Evolutionary conservation across 23 tunicate species (phyloP), one percentile per base, ranked within the genome.

Genomic region (Styela clava): DNA sequence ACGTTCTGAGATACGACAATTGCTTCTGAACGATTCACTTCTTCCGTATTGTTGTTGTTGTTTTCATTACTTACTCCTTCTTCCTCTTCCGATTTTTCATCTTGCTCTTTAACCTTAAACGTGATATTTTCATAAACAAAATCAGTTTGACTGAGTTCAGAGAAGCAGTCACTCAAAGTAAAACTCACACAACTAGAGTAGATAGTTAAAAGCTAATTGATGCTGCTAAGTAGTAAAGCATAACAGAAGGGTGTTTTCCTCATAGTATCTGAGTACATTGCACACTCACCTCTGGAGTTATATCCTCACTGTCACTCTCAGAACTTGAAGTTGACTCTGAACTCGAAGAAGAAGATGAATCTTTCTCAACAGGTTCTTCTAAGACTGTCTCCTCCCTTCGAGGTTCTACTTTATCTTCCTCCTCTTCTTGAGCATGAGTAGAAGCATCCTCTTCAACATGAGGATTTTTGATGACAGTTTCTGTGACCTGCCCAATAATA

Each of bases 21-120:
- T 21, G 31, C 65, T 22, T 44, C 26, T 44, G 56, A 44, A 21
- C 44, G 31, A 36, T 21, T 28, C 5, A 23, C 84, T 9, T 78
- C 82, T 35, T 52, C 69, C 7, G 37, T 18, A 52, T 76, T 76
- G 81, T 76, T 76, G 26, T 76, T 76, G 32, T 72, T 72, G 65
- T 76, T 76, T 52, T 76, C 81, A 44, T 76, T 76, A 22, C 22
- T 32, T 34, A 12, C 78, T 32, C 29, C 78, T n/a, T 72, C 30
- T 65, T 65, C 30, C 18, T 5, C 70, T 65, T 65, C 31, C 7
- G 12, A 7, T 44, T 44, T 44, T 44, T 44, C 56, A 44, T 44
- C 56, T 12, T 5, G 9, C 56, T 44, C 12, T 44, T 44, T 44
- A 12, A n/a, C n/a, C n/a, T n/a, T n/a, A n/a, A n/a, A n/a, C n/a